Base-by-base conservation (phyloP, 2,888 invertebrate genomes). In the Heliconius erato region DNA sequence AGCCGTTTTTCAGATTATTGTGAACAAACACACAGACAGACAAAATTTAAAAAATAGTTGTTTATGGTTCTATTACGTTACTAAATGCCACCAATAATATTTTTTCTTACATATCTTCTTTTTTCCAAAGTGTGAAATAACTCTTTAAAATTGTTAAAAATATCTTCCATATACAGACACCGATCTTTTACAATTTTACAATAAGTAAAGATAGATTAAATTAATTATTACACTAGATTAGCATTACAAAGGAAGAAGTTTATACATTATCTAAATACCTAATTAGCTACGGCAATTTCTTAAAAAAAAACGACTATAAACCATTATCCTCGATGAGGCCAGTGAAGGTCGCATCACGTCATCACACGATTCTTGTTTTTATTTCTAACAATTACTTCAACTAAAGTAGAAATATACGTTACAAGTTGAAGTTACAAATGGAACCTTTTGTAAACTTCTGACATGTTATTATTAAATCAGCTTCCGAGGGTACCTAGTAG, bases 311-410 rank as follows among this genome's bases (percentile, higher is more conserved):
- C 9, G 26, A 26, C 28, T 28, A 86, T 88, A 88, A 87, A 88
- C 89, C 89, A 91, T 92, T 90, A 90, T 91, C 90, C 89, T 87
- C 88, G 88, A 87, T 89, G 86, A 84, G 84, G 86, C 88, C 85
- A 91, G 89, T 91, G 92, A 92, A 93, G 93, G 93, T 88, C 89
- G 86, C 44, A 84, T 91, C 89, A 90, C 91, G 90, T 91, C 88
- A 90, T 85, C 82, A 86, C 88, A 84, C 83, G 79, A 84, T 86
- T 86, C 85, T 88, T 85, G 85, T 85, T 86, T 89, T 87, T 88
- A 87, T 88, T 82, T 86, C 86, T 88, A 40, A 49, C 78, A 67
- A 78, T 78, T 86, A 84, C 76, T 84, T 86, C 67, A 32, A 74
- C 65, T 74, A 35, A 65, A 9, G 49, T 72, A 79, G 74, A 82